Evolutionary conservation across 2,113 vertebrate species (phyloP).

Genomic region (Ceyx margarethae): DNA sequence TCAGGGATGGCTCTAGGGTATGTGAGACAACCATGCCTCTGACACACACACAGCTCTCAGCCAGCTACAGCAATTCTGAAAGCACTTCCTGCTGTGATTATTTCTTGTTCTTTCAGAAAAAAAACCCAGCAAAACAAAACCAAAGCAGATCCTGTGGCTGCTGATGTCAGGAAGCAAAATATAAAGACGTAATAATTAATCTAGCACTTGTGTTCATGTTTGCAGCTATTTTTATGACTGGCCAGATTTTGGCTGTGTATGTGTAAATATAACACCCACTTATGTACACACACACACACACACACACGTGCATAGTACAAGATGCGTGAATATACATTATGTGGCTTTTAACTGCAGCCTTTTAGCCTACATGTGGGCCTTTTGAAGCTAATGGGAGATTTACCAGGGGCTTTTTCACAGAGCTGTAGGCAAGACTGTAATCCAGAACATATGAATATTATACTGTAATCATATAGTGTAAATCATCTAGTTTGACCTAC

Average conservation of each 20-base stretch:
- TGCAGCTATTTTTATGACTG: background rate
- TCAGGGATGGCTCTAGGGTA: conserved; percentile 4
- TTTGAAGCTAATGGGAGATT: conserved; percentile 71
- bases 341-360: conserved; percentile 54
- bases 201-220: background rate
- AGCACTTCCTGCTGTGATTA: background rate
- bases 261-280: conserved; percentile 37
- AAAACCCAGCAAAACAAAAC: too few relatives aligned
- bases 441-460: conserved; percentile 44
- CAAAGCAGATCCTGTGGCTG: background rate
- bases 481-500: conserved; percentile 42
- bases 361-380: conserved; percentile 47
- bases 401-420: conserved; percentile 70
- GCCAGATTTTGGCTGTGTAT: conserved; percentile 1
- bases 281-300: background rate
- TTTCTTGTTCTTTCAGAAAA: background rate
- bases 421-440: conserved; percentile 64
- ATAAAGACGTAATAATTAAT: background rate
- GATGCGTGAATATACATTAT: conserved; percentile 46
- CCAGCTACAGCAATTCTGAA: background rate
- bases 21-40: background rate
- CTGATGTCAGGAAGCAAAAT: background rate
- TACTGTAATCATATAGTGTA: conserved; percentile 7
- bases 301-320: conserved; percentile 19
- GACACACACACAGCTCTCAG: background rate